These are phyloP conservation scores for Elymnias hypermnestra DNA, from an alignment of 1,140 invertebrate genomes.

Conservation along the genomic window DNA sequence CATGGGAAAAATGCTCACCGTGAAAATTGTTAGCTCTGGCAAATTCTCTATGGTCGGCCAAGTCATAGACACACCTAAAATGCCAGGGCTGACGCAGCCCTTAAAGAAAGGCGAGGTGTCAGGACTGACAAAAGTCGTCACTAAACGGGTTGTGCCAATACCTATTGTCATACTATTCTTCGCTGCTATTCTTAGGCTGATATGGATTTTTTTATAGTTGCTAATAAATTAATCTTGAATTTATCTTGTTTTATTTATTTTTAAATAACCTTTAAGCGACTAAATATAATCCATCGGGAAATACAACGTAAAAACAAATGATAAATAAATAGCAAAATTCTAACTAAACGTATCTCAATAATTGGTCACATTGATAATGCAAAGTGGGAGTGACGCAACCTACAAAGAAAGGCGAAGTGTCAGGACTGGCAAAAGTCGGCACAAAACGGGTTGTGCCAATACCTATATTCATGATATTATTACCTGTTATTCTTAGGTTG, in stretches of 20 bases:
- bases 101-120: constrained; percentile 74
- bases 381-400: constrained; percentile 74
- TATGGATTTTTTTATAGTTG: constrained; percentile 57
- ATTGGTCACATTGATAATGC: too few species aligned
- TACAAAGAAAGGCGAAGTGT: constrained; percentile 71
- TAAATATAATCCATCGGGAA: too few species aligned
- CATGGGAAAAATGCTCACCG: constrained; percentile 90
- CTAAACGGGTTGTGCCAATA: constrained; percentile 34
- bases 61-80: constrained; percentile 76
- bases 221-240: not conserved
- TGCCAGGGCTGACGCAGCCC: constrained; percentile 72
- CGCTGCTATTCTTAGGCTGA: constrained; percentile 41
- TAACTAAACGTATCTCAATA: too few species aligned
- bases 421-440: constrained; percentile 45
- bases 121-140: constrained; percentile 38
- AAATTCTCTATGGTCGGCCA: constrained; percentile 93
- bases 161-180: constrained; percentile 41
- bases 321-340: too few species aligned
- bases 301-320: too few species aligned
- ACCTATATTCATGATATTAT: constrained; percentile 40
- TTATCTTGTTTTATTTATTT: too few species aligned
- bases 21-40: constrained; percentile 84
- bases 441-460: constrained; percentile 35
- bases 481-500: constrained; percentile 44
- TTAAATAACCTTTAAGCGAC: too few species aligned